phyloP scores from a whole-genome alignment of 2,113 vertebrate species.

The Bubo scandiacus region DNA sequence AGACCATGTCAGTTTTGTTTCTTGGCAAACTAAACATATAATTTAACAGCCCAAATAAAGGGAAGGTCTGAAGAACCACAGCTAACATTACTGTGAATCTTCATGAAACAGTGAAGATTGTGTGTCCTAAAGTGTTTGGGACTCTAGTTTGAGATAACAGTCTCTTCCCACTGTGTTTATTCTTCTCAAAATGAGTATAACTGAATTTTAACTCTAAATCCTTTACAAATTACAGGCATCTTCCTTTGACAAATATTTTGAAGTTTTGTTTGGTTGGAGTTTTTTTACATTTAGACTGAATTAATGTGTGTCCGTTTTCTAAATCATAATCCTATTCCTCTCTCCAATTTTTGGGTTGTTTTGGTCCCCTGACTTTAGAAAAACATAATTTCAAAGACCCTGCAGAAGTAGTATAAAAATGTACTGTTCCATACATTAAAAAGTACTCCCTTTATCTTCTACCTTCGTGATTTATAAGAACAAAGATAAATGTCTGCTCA shows the following conservation, averaged over 20 bases:
- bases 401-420: not conserved
- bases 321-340: not conserved
- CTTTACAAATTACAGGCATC: not conserved
- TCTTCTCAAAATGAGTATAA: not conserved
- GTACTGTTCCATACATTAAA: not conserved
- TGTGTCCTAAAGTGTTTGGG: not conserved
- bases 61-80: not conserved
- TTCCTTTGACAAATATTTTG: not conserved
- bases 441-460: not conserved
- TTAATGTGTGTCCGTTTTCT: not conserved
- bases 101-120: not conserved
- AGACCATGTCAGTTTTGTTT: not conserved
- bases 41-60: not conserved
- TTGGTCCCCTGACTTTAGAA: not conserved
- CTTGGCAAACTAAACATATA: not conserved
- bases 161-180: not conserved
- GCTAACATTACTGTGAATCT: not conserved
- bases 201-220: not conserved
- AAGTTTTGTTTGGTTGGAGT: fast-evolving
- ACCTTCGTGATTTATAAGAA: not conserved
- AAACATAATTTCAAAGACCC: not conserved
- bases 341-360: not conserved
- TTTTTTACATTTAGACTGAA: not conserved
- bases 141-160: not conserved
- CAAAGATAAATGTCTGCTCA: not conserved